Evolutionary conservation across 1,140 invertebrate species (phyloP), one percentile per base, ranked within the genome.

Genomic region (Macrocentrus cingulum): DNA sequence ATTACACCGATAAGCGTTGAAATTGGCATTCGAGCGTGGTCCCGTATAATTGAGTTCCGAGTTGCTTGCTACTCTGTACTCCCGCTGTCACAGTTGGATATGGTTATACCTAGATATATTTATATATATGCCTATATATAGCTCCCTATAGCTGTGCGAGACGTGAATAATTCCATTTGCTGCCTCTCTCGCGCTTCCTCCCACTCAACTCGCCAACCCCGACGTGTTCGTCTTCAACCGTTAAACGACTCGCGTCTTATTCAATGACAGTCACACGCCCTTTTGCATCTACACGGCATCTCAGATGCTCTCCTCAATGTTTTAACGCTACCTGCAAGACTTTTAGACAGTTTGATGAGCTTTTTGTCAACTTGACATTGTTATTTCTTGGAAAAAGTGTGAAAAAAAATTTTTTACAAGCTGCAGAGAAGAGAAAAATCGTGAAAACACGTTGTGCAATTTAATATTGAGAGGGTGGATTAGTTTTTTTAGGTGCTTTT

Each of bases 41-140:
- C 58, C 49, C 57, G 61, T 63, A 63, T 63, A 63, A 63, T 78
- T 75, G 74, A 78, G 73, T 78, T 76, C 68, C 67, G 64, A 77
- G 71, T 73, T 70, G 69, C 67, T 73, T 70, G 69, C 67, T 73
- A 64, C 74, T 72, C 73, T 19, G 37, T 29, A 23, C 22, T 44
- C 46, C 18, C 22, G 50, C 23, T 58, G 46, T 49, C 4, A 4
- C 34, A 32, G 39, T n/a, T n/a, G n/a, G n/a, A n/a, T n/a, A n/a
- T n/a, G n/a, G n/a, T n/a, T n/a, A n/a, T n/a, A n/a, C n/a, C n/a
- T n/a, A n/a, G n/a, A n/a, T n/a, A n/a, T n/a, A n/a, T n/a, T n/a
- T n/a, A n/a, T n/a, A n/a, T n/a, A n/a, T n/a, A n/a, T n/a, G n/a
- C n/a, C n/a, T n/a, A n/a, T n/a, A n/a, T n/a, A 58, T 52, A 18